phyloP scores from a whole-genome alignment of 2,113 vertebrate species.

The Dissostichus mawsoni region DNA sequence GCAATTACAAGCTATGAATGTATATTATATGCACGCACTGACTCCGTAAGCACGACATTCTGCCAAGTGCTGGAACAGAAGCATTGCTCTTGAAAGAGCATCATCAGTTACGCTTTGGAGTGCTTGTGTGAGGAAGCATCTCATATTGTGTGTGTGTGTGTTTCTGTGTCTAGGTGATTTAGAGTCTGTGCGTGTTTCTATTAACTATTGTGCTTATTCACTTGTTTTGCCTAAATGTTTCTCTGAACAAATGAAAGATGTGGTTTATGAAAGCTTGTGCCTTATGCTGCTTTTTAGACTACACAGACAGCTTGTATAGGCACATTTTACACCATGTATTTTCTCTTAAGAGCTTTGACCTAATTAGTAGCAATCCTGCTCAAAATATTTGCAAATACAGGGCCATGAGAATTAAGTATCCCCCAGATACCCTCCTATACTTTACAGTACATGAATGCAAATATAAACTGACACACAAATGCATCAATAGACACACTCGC shows the following conservation, averaged over 20 bases:
- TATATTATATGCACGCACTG: slow-evolving; percentile 75
- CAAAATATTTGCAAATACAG: slow-evolving; percentile 49
- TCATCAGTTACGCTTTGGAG: slow-evolving; percentile 78
- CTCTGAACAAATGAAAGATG: slow-evolving; percentile 36
- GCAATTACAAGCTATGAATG: slow-evolving; percentile 83
- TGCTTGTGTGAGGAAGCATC: slow-evolving; percentile 54
- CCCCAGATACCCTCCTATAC: slow-evolving; percentile 12
- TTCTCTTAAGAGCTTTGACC: slow-evolving; percentile 49
- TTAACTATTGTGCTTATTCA: slow-evolving; percentile 36
- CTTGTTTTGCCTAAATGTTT: slow-evolving; percentile 42
- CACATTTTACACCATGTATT: neutral
- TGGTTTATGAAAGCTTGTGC: slow-evolving; percentile 11
- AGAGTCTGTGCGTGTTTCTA: slow-evolving; percentile 26
- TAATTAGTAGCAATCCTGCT: slow-evolving; percentile 55
- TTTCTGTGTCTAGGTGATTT: slow-evolving; percentile 38
- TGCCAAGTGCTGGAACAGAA: slow-evolving; percentile 74
- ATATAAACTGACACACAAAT: slow-evolving; percentile 6
- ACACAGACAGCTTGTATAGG: neutral
- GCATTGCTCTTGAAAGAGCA: slow-evolving; percentile 72
- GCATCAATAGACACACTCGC: slow-evolving; percentile 20
- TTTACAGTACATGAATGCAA: slow-evolving; percentile 14
- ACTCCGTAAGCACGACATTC: slow-evolving; percentile 64
- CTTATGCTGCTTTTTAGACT: neutral
- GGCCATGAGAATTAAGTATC: slow-evolving; percentile 23
- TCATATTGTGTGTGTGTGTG: slow-evolving; percentile 33